Percentiles rank a stretch among this genome's conserved stretches.
These are phyloP conservation scores for Catharus ustulatus DNA, from an alignment of 2,797 vertebrate genomes.

Conservation along the genomic window DNA sequence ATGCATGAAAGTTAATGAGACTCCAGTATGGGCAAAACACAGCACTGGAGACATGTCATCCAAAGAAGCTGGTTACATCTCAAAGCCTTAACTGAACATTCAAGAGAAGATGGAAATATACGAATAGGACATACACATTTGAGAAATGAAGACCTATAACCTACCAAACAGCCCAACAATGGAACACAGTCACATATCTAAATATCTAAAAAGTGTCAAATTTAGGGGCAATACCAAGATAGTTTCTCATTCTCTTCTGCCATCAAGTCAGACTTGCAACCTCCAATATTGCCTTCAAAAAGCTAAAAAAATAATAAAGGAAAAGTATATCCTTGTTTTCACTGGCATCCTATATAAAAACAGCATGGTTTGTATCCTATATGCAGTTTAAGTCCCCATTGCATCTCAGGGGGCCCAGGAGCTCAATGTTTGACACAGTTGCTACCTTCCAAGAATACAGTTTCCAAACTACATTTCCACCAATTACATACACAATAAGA, in stretches of 20 bases:
- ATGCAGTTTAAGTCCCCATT: neutral
- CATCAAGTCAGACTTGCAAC: neutral
- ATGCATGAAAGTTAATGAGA: neutral
- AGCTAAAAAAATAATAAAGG: neutral
- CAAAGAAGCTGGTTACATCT: neutral
- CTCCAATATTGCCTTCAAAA: neutral
- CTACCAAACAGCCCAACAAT: neutral
- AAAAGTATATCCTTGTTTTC: neutral
- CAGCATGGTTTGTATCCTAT: neutral
- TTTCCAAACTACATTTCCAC: neutral
- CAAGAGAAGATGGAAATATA: neutral
- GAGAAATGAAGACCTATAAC: neutral
- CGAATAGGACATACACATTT: neutral
- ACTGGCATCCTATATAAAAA: neutral
- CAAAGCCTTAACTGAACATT: neutral
- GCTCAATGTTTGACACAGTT: neutral
- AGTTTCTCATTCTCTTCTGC: neutral
- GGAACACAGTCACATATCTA: neutral
- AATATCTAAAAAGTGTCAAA: neutral
- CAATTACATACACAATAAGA: neutral
- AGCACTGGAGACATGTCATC: neutral
- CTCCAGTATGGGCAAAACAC: neutral
- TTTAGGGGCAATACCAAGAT: neutral
- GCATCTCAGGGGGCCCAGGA: neutral
- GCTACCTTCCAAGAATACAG: neutral